Base-by-base conservation (phyloP, 2,888 invertebrate genomes). In the Norana najaformis region DNA sequence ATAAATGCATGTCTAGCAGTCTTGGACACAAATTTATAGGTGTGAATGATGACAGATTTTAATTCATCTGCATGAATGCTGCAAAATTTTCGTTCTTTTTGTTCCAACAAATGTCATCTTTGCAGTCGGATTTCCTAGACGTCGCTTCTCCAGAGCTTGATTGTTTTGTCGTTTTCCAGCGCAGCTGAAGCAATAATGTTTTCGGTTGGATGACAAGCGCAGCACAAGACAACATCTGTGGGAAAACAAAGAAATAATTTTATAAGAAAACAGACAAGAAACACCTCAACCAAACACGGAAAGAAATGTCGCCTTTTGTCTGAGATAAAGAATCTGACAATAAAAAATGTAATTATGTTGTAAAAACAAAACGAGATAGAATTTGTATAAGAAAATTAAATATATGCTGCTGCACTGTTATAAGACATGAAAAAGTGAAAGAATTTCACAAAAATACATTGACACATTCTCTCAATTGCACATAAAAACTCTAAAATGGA, bases 131-230 rank as follows among this genome's bases (percentile, higher is more conserved):
- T 36, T 85, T 85, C 85, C 90, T 92, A 92, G 82, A 92, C 92
- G 69, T 96, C 99, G 95, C 99, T 99, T 95, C 97, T 98, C 99
- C 99, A 99, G 92, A 99, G 96, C 96, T 99, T 99, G 94, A 99
- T 99, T 91, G 98, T 99, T 96, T 98, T 99, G 95, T 99, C 99
- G 94, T 98, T 98, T 95, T 99, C 99, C 92, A 99, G 96, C 38
- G 99, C 98, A 88, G 99, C 99, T 0, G 99, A 99, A 6, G 99
- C 99, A 93, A 99, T 99, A 92, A 99, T 98, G 95, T 99, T 99
- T 95, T 99, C 98, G 88, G 98, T 98, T 91, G 99, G 99, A 95
- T 99, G 99, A 95, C 99, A 99, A 8, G 99, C 98, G 37, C 99
- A 99, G 94, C 99, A 99, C 38, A 99, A 96, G 20, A 99, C 99